Evolutionary conservation across 92 coral and sea anemone genomes (phyloP).

Genomic region (Diadumene lineata): DNA sequence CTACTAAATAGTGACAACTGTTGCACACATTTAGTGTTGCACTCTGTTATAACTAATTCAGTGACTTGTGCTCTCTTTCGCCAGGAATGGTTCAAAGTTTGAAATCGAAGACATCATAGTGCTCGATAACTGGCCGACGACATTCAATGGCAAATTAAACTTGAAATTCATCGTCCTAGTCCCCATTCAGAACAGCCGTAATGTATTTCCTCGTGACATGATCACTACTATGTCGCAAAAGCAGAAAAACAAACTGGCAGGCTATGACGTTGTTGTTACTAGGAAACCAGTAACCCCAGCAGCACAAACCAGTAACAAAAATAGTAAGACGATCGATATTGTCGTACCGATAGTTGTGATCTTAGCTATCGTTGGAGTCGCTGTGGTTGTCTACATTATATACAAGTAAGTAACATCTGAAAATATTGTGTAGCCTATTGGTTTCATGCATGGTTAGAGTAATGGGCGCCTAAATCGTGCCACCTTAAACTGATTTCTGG

Average conservation of each 20-base stretch:
- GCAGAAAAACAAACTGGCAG: slow-evolving; percentile 24
- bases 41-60: not conserved
- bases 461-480: too few relatives aligned
- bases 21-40: not conserved
- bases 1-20: too few relatives aligned
- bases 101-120: slow-evolving; percentile 11
- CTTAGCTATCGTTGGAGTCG: slow-evolving; percentile 19
- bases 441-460: too few relatives aligned
- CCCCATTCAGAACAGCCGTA: slow-evolving; percentile 12
- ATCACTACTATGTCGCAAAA: slow-evolving; percentile 11
- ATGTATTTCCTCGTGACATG: not conserved
- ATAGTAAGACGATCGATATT: not conserved
- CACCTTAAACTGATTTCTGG: too few relatives aligned
- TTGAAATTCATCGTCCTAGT: slow-evolving; percentile 16
- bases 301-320: not conserved
- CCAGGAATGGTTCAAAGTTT: slow-evolving; percentile 9
- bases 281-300: not conserved
- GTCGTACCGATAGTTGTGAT: slow-evolving; percentile 37
- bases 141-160: not conserved
- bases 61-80: not conserved
- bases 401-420: slow-evolving; percentile 24
- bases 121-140: not conserved
- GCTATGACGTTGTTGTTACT: slow-evolving; percentile 13
- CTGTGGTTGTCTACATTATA: slow-evolving; percentile 30
- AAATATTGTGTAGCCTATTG: too few relatives aligned